A percentile compares a stretch with the other conserved stretches of the same genome.
Evolutionary conservation across 2,888 invertebrate genomes (phyloP).

Genomic region (Spisula solida): DNA sequence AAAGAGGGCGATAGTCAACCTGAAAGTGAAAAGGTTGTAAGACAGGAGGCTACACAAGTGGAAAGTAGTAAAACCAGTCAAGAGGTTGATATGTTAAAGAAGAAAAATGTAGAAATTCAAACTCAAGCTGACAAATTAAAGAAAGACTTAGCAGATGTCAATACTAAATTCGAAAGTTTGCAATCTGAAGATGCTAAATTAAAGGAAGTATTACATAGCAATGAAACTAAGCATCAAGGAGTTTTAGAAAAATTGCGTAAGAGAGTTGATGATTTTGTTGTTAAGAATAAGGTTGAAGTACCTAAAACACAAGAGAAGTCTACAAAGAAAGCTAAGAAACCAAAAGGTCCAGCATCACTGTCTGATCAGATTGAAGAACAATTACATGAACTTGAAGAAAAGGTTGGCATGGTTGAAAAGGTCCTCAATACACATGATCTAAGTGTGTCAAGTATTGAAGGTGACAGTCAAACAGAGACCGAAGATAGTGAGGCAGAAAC

Average conservation of each 20-base stretch:
- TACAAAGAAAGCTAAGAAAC: slow-evolving; percentile 42
- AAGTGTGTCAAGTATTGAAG: slow-evolving; percentile 58
- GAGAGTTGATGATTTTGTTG: slow-evolving; percentile 94
- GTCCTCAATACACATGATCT: slow-evolving; percentile 71
- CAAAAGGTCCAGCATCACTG: slow-evolving; percentile 40
- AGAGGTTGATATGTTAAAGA: slow-evolving; percentile 74
- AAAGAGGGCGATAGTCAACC: slow-evolving; percentile 69
- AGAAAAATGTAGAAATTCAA: slow-evolving; percentile 78
- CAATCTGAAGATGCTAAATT: slow-evolving; percentile 76
- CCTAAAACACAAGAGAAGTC: slow-evolving; percentile 36
- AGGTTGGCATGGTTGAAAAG: slow-evolving; percentile 77
- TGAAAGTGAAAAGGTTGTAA: slow-evolving; percentile 50
- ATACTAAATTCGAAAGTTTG: slow-evolving; percentile 73
- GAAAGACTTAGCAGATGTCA: slow-evolving; percentile 75
- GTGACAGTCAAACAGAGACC: slow-evolving; percentile 65
- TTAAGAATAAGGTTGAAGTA: slow-evolving; percentile 57
- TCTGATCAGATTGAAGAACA: slow-evolving; percentile 78
- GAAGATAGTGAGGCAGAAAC: slow-evolving; percentile 69
- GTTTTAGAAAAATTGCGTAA: slow-evolving; percentile 94
- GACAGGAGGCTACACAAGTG: slow-evolving; percentile 40
- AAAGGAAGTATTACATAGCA: slow-evolving; percentile 89
- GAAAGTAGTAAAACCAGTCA: slow-evolving; percentile 56
- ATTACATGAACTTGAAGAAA: slow-evolving; percentile 77
- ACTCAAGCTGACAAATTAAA: slow-evolving; percentile 78
- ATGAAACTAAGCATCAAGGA: slow-evolving; percentile 89